phyloP scores from a whole-genome alignment of 2,113 vertebrate species.

The Cebidichthys violaceus region DNA sequence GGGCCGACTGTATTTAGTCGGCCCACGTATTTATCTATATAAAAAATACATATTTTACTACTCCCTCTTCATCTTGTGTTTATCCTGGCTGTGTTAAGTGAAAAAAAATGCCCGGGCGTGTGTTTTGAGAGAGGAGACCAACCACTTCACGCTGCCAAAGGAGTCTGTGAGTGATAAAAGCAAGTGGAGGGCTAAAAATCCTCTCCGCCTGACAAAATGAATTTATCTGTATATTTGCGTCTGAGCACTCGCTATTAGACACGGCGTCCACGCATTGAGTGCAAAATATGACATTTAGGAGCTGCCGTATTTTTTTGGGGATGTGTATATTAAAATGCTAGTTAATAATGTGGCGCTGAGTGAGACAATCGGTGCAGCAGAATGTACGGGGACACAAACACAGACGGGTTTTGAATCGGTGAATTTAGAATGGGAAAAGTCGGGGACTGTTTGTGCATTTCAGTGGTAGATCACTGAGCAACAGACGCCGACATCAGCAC shows the following conservation, averaged over 20 bases:
- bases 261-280: constrained; percentile 49
- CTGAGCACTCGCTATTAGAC: constrained; percentile 44
- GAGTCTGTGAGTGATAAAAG: constrained; percentile 55
- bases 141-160: constrained; percentile 44
- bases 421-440: not conserved
- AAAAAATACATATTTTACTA: constrained; percentile 57
- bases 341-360: not conserved
- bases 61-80: constrained; percentile 64
- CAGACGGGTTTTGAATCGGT: not conserved
- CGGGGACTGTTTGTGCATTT: not conserved
- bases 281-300: constrained; percentile 61
- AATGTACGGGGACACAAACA: constrained; percentile 26
- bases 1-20: constrained; percentile 45
- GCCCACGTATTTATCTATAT: no score
- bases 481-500: constrained; percentile 22
- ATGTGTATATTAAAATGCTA: not conserved
- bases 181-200: constrained; percentile 59
- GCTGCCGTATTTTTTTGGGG: constrained; percentile 46
- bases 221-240: constrained; percentile 75
- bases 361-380: not conserved
- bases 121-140: constrained; percentile 56
- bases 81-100: constrained; percentile 53
- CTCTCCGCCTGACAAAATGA: constrained; percentile 57
- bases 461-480: not conserved
- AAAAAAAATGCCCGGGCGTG: constrained; percentile 25